These are phyloP conservation scores for Chiloscyllium plagiosum DNA, from an alignment of 2,113 vertebrate species.

Conservation along the genomic window DNA sequence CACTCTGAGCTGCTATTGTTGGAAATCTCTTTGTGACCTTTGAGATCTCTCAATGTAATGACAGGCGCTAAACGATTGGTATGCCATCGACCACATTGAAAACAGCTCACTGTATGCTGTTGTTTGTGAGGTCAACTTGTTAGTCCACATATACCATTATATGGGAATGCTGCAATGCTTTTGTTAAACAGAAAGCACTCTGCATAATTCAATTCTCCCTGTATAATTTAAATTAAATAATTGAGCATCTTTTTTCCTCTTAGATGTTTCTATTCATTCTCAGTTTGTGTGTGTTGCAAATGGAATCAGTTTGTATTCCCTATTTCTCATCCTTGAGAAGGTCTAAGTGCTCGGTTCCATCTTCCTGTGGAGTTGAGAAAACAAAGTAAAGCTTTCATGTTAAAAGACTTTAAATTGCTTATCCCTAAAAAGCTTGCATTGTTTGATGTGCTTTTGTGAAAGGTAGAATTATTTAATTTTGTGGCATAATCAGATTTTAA, in stretches of 20 bases:
- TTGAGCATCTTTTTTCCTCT: not conserved
- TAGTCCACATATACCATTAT: not conserved
- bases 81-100: not conserved
- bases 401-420: not conserved
- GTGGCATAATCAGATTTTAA: conserved; percentile 13
- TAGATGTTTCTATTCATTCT: not conserved
- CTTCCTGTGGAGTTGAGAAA: not conserved
- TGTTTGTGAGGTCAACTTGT: not conserved
- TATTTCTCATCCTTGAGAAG: not conserved
- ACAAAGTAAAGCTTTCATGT: not conserved
- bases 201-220: not conserved
- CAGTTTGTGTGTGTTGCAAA: not conserved
- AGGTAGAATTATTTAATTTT: not conserved
- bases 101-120: not conserved
- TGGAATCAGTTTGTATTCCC: not conserved
- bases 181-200: not conserved
- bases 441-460: not conserved
- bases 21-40: not conserved
- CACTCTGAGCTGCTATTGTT: not conserved
- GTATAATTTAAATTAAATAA: not conserved
- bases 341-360: not conserved
- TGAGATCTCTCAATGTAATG: not conserved
- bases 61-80: not conserved
- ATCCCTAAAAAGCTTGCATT: not conserved
- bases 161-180: not conserved